phyloP scores from a whole-genome alignment of 1,140 invertebrate genomes.

The Drosophila sp. region DNA sequence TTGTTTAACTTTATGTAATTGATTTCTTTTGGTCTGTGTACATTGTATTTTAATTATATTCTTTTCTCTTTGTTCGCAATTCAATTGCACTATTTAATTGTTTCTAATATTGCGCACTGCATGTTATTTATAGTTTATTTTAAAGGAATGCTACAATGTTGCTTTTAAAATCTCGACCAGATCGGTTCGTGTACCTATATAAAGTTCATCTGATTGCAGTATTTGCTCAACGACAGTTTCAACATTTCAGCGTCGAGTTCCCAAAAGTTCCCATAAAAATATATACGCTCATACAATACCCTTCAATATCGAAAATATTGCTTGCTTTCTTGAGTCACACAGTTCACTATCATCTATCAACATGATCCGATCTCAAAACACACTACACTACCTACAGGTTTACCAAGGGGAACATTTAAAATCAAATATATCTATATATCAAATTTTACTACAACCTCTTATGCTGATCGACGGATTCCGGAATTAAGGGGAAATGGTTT shows the following conservation, averaged over 20 bases:
- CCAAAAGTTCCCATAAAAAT: conserved; percentile 70
- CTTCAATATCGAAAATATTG: conserved; percentile 45
- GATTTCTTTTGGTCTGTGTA: conserved; percentile 41
- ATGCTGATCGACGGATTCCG: conserved; percentile 22
- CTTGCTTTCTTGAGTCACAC: conserved; percentile 26
- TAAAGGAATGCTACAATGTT: conserved; percentile 29
- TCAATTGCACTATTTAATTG: conserved; percentile 35
- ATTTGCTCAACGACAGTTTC: background rate
- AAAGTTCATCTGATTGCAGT: conserved; percentile 49
- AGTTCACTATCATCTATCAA: background rate
- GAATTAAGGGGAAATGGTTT: conserved; percentile 5
- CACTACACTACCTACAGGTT: conserved; percentile 26
- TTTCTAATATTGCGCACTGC: conserved; percentile 33
- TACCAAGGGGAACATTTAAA: conserved; percentile 18
- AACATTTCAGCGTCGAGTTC: conserved; percentile 28
- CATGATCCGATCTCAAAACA: background rate
- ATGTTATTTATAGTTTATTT: conserved; percentile 36
- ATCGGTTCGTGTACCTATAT: background rate
- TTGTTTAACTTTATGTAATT: conserved; percentile 73
- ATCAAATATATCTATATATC: conserved; percentile 13
- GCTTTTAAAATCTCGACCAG: background rate
- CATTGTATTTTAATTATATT: conserved; percentile 13
- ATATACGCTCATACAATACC: conserved; percentile 44
- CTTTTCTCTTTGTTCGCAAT: conserved; percentile 39
- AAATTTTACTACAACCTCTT: conserved; percentile 44